Evolutionary conservation across 2,888 invertebrate genomes (phyloP).

Genomic region (Dolomedes plantarius): DNA sequence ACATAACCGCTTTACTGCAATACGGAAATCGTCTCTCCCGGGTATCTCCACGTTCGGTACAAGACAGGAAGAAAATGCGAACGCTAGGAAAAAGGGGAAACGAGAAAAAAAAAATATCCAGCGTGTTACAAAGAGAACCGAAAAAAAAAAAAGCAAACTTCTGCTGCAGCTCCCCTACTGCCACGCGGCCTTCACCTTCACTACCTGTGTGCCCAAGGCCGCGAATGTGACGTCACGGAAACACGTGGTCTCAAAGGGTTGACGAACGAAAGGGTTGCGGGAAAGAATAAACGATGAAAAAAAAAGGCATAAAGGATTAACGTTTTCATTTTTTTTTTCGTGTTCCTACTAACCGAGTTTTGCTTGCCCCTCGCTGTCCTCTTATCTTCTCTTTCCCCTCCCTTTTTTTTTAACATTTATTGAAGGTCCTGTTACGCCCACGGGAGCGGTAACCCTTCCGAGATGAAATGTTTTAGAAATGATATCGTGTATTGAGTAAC

Average conservation of each 20-base stretch:
- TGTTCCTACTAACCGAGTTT: slow-evolving; percentile 57
- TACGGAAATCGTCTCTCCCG: too few species aligned
- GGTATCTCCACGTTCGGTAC: too few species aligned
- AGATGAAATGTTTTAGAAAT: background rate
- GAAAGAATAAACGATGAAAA: slow-evolving; percentile 27
- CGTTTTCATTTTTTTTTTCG: slow-evolving; percentile 19
- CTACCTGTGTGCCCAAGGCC: slow-evolving; percentile 52
- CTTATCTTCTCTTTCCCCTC: slow-evolving; percentile 35
- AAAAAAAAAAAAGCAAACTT: background rate
- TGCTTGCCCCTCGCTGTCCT: slow-evolving; percentile 7
- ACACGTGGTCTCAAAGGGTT: slow-evolving; percentile 66
- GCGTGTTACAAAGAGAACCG: background rate
- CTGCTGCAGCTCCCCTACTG: slow-evolving; percentile 3
- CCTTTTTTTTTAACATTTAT: slow-evolving; percentile 15
- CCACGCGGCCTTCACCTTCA: slow-evolving; percentile 60
- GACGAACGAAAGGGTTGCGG: slow-evolving; percentile 67
- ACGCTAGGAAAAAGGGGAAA: background rate
- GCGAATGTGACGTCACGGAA: slow-evolving; percentile 37
- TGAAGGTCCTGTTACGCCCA: slow-evolving; percentile 40
- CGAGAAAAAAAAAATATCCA: background rate
- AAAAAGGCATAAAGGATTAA: slow-evolving; percentile 50
- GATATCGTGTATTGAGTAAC: too few species aligned
- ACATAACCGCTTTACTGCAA: too few species aligned
- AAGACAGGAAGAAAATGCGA: slow-evolving; percentile 2
- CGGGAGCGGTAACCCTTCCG: background rate